These are phyloP conservation scores for Carollia perspicillata DNA, from an alignment of 2,113 vertebrate genomes.

Conservation along the genomic window DNA sequence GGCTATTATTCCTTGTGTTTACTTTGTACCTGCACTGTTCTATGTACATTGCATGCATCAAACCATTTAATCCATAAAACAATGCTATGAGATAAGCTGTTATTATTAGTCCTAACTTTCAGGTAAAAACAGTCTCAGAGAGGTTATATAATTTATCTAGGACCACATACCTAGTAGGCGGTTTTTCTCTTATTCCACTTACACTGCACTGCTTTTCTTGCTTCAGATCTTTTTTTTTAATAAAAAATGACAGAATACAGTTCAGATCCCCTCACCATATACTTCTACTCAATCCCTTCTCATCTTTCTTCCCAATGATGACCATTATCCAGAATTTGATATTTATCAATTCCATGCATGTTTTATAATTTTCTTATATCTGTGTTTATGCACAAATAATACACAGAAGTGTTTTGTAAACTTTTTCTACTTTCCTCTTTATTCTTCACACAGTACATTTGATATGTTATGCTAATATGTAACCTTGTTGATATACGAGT, in stretches of 20 bases:
- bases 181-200: background rate
- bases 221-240: background rate
- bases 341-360: background rate
- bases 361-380: background rate
- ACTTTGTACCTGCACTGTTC: background rate
- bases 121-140: background rate
- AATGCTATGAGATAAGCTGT: background rate
- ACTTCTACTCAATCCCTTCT: background rate
- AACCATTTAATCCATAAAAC: background rate
- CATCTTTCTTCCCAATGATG: background rate
- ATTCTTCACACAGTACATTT: background rate
- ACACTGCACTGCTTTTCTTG: background rate
- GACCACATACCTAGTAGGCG: background rate
- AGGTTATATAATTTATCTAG: background rate
- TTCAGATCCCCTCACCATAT: background rate
- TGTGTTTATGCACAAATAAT: background rate
- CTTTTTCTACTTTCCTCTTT: background rate
- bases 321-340: background rate
- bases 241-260: background rate
- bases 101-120: background rate
- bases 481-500: background rate
- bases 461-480: background rate
- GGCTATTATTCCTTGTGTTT: background rate
- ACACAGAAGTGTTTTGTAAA: background rate
- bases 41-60: background rate